A percentile compares a stretch with the other conserved stretches of the same genome.
These are phyloP conservation scores for Epinephelus fuscoguttatus DNA, from an alignment of 2,113 vertebrate species.

Conservation along the genomic window DNA sequence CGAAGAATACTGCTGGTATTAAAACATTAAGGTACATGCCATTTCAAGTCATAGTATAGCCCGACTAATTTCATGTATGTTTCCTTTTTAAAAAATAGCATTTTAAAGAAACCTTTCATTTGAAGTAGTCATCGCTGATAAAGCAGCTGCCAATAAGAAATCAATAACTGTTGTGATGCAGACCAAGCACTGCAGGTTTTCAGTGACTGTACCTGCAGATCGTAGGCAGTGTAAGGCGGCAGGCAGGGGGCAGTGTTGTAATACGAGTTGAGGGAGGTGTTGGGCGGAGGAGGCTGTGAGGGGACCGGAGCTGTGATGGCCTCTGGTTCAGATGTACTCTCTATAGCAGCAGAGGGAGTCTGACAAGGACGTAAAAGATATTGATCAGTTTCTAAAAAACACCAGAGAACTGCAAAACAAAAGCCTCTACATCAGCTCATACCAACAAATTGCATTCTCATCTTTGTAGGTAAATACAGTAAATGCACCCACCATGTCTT, in stretches of 20 bases:
- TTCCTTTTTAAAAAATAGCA: neutral
- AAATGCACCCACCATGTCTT: conserved; percentile 91
- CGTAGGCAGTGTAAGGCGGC: conserved; percentile 95
- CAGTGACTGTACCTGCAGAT: conserved; percentile 90
- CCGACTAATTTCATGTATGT: neutral
- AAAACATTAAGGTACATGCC: too few relatives aligned
- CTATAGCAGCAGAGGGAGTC: conserved; percentile 89
- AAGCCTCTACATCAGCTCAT: neutral
- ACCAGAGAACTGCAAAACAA: neutral
- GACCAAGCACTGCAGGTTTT: neutral
- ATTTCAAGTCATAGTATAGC: neutral
- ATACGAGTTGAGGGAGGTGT: conserved; percentile 89
- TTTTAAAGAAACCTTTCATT: neutral
- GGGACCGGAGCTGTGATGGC: conserved; percentile 87
- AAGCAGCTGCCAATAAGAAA: neutral
- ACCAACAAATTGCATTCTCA: neutral
- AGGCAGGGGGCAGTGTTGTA: conserved; percentile 94
- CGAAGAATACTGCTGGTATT: too few relatives aligned
- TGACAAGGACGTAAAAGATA: conserved; percentile 60
- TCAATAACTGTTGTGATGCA: neutral
- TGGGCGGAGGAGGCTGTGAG: conserved; percentile 86
- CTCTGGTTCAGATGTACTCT: conserved; percentile 90
- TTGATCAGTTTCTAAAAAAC: conserved; percentile 4
- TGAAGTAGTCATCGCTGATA: neutral
- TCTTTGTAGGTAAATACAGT: neutral